Evolutionary conservation across 2,113 vertebrate species (phyloP).

Genomic region (Mobula hypostoma): DNA sequence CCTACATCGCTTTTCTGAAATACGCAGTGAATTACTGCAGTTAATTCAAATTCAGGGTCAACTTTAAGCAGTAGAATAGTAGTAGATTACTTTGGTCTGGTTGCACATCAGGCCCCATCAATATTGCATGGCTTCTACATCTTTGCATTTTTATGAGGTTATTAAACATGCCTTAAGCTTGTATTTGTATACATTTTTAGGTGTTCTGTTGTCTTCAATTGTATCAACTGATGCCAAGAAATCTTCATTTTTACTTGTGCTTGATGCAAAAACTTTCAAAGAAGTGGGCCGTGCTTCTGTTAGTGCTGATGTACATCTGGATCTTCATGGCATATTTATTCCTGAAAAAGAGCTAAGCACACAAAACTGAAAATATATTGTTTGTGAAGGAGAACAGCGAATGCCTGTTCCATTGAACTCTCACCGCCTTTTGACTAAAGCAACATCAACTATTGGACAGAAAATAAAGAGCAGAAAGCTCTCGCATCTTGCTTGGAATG

Average conservation of each 20-base stretch:
- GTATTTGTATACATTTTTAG: slow-evolving; percentile 50
- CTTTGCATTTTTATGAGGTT: neutral
- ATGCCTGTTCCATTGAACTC: neutral
- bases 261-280: slow-evolving; percentile 78
- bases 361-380: neutral
- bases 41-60: neutral
- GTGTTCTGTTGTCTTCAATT: slow-evolving; percentile 66
- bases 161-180: neutral
- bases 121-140: neutral
- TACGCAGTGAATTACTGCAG: neutral
- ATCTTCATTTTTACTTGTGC: slow-evolving; percentile 67
- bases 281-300: slow-evolving; percentile 72
- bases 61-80: neutral
- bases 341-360: slow-evolving; percentile 45
- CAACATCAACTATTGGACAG: neutral
- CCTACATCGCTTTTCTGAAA: neutral
- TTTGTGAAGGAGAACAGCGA: neutral
- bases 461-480: no score
- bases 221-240: slow-evolving; percentile 60
- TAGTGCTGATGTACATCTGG: slow-evolving; percentile 60
- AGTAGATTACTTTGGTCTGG: neutral
- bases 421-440: neutral
- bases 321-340: slow-evolving; percentile 83
- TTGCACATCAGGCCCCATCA: neutral
- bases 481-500: no score